phyloP scores from a whole-genome alignment of 2,113 vertebrate species.

The Cottus gobio region DNA sequence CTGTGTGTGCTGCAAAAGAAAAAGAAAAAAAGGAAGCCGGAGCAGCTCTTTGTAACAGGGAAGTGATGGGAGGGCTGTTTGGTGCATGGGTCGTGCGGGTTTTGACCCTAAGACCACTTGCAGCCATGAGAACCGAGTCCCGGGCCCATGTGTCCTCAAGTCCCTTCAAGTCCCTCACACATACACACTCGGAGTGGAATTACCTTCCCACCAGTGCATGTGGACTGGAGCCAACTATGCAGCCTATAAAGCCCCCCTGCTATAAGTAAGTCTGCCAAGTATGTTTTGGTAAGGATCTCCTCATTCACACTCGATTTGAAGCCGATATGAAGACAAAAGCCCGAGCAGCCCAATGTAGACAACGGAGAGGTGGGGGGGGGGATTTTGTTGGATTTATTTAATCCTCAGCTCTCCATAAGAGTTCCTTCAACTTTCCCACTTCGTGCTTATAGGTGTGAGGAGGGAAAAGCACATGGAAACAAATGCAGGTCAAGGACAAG shows the following conservation, averaged over 20 bases:
- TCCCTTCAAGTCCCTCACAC: conserved; percentile 9
- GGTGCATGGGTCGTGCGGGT: conserved; percentile 36
- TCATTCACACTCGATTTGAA: conserved; percentile 68
- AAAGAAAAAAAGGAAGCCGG: conserved; percentile 10
- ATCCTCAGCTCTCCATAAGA: conserved; percentile 25
- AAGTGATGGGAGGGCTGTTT: conserved; percentile 64
- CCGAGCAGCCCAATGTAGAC: neutral
- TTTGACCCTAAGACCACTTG: conserved; percentile 63
- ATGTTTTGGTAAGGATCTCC: conserved; percentile 75
- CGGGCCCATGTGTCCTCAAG: conserved; percentile 54
- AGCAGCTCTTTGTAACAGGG: conserved; percentile 49
- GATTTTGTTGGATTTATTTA: conserved; percentile 39
- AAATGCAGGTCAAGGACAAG: conserved; percentile 25
- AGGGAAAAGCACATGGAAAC: neutral
- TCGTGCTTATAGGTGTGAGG: too few relatives aligned
- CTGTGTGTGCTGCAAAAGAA: conserved; percentile 9
- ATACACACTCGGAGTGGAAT: conserved; percentile 9
- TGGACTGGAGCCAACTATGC: conserved; percentile 76
- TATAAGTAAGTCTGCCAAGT: conserved; percentile 73
- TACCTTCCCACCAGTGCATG: conserved; percentile 68
- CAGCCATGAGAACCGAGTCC: conserved; percentile 75
- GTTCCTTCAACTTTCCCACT: conserved; percentile 26
- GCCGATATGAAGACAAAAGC: conserved; percentile 56
- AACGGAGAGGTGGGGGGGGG: conserved; percentile 12
- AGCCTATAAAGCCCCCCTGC: conserved; percentile 56